Base-by-base conservation (phyloP, 2,113 vertebrate genomes). In the Corvus cornix region DNA sequence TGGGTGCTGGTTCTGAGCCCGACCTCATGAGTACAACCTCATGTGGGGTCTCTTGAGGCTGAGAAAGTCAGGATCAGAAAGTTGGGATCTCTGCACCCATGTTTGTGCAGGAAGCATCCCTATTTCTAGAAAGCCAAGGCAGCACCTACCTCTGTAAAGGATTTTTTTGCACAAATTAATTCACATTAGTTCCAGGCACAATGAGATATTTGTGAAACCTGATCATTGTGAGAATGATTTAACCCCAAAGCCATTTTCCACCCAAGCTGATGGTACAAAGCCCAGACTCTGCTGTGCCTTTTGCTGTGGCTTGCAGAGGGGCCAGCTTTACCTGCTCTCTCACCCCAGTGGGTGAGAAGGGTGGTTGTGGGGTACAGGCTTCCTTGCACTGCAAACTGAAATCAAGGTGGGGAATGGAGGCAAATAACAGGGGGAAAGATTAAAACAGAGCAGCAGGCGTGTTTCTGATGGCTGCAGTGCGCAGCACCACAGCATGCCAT, bases 1-100 rank as follows among this genome's bases (percentile, higher is more conserved):
- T 15, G 27, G 21, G 41, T 31, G 49, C 70, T 41, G 69, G 62
- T 44, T 68, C 53, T 35, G 44, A 68, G 75, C 67, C 56, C 0
- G 0, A 11, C 33, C 43, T 59, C 2, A 0, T 68, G 39, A 41
- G 52, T 8, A 28, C 48, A 76, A 3, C 64, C 19, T 26, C 13
- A 12, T 1, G 3, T 0, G 10, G 70, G 51, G n/a, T n/a, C n/a
- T 37, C n/a, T 10, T 3, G 1, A 13, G 55, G 44, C 33, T 69
- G 49, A 37, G 30, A 49, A 49, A 49, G 48, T 49, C 48, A 49
- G 49, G 59, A 31, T 28, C 72, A 48, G 63, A 19, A 33, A 51
- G 2, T 28, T 41, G 19, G 52, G 26, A 48, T 70, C 28, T 59
- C 62, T 66, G 49, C 39, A 24, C 16, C 28, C 4, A 0, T 0